Evolutionary conservation across 2,888 invertebrate genomes (phyloP), one percentile per base, ranked within the genome.

Genomic region (Ceratothoa steindachneri): DNA sequence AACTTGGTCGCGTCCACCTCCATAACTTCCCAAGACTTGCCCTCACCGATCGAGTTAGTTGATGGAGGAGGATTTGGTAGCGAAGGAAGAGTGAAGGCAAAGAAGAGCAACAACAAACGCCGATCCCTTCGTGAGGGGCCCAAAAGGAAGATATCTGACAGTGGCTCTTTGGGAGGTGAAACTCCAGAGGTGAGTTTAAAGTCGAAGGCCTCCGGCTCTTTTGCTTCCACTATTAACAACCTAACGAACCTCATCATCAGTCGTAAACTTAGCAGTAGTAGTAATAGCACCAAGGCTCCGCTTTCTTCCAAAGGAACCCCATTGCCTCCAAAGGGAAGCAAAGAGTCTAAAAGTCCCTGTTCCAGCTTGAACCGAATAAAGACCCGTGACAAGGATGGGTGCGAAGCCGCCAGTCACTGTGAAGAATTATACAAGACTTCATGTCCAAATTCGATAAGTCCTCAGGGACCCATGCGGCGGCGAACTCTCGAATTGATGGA

Each of bases 261-360:
- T 5, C 86, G 85, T 80, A 82, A 82, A 69, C 85, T 85, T 24
- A 60, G 24, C 60, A 60, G 24, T 24, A 60, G 24, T 60, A 84
- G 84, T 4, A 84, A 85, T 1, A 84, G 86, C 7, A 85, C 86
- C 2, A 86, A 85, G 80, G 84, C 85, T 81, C 82, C 83, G 4
- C 81, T 84, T 2, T 84, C 85, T 9, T 83, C 81, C 82, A 79
- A 75, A 19, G 76, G 79, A 30, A 79, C 76, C 70, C 79, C 79
- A 22, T 68, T 79, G 22, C 60, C 60, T 12, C 79, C 79, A 15
- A 79, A 79, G 55, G 72, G 72, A 12, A 79, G 64, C 52, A 74
- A 76, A 30, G 75, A 75, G n/a, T 75, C 79, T 22, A 72, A 71
- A 60, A 79, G 79, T 74, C 79, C 79, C 29, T 79, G 76, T 68